Evolutionary conservation across 2,797 vertebrate genomes (phyloP).

Genomic region (Bryconaethiops microstoma): DNA sequence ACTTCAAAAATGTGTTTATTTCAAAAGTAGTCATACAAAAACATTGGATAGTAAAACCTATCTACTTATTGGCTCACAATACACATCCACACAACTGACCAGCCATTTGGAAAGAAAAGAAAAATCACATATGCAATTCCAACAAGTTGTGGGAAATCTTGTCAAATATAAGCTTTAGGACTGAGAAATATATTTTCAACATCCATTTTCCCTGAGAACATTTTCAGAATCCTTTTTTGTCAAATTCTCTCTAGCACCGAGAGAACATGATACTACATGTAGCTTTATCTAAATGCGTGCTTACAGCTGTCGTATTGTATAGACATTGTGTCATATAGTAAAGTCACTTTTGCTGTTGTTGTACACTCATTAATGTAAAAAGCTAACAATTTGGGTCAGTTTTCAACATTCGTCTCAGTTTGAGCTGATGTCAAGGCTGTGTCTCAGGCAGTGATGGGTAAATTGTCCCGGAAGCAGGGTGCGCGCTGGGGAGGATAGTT

Average conservation of each 20-base stretch:
- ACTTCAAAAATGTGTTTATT: slow-evolving; percentile 49
- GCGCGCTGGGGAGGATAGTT: slow-evolving; percentile 75
- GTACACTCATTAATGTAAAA: neutral
- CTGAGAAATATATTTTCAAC: slow-evolving; percentile 7
- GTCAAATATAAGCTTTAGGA: neutral
- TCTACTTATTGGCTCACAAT: slow-evolving; percentile 57
- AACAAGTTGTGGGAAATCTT: neutral
- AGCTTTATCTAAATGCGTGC: slow-evolving; percentile 11
- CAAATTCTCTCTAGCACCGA: slow-evolving; percentile 13
- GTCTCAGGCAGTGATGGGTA: slow-evolving; percentile 82
- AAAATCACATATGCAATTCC: neutral
- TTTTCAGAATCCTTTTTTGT: neutral
- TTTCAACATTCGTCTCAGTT: slow-evolving; percentile 17
- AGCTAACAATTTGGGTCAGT: neutral
- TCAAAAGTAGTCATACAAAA: slow-evolving; percentile 15
- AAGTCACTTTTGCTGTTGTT: neutral
- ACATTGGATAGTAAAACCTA: slow-evolving; percentile 82
- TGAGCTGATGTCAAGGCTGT: slow-evolving; percentile 32
- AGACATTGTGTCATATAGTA: neutral
- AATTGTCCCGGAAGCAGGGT: slow-evolving; percentile 79
- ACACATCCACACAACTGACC: slow-evolving; percentile 14
- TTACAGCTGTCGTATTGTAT: neutral
- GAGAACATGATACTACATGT: slow-evolving; percentile 9
- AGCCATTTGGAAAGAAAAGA: neutral
- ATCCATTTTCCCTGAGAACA: slow-evolving; percentile 49